Evolutionary conservation across 2,113 vertebrate genomes (phyloP).

Genomic region (Mirounga angustirostris): DNA sequence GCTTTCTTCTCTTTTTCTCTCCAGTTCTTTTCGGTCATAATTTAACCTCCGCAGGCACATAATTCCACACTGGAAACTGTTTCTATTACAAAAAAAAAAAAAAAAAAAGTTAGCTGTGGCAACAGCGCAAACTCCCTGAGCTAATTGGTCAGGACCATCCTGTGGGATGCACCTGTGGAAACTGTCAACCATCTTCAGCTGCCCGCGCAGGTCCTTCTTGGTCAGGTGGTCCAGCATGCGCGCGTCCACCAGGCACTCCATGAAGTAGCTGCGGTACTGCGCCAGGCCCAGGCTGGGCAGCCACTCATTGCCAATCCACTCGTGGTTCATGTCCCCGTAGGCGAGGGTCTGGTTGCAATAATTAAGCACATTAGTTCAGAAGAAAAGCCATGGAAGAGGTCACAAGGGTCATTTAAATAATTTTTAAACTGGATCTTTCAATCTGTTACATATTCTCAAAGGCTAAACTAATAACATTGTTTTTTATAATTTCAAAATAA

Average conservation of each 20-base stretch:
- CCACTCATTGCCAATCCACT: conserved; percentile 99
- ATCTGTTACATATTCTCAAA: background rate
- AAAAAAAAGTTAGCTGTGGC: background rate
- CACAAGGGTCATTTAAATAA: background rate
- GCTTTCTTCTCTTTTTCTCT: conserved; percentile 93
- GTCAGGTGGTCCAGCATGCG: conserved; percentile 99
- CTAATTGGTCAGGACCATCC: accelerated
- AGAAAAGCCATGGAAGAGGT: accelerated
- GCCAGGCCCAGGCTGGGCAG: conserved; percentile 96
- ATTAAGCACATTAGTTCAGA: background rate
- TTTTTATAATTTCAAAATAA: background rate
- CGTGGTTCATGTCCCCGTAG: conserved; percentile 99
- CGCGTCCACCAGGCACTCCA: conserved; percentile 99
- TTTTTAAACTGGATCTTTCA: background rate
- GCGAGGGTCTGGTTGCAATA: conserved; percentile 92
- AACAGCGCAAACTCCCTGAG: accelerated
- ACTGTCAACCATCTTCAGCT: conserved; percentile 99
- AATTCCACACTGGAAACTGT: conserved; percentile 99
- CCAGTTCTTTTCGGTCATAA: conserved; percentile 97
- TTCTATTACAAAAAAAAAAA: conserved; percentile 86
- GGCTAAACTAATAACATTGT: background rate
- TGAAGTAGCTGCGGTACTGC: conserved; percentile 99
- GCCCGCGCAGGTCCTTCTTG: conserved; percentile 97
- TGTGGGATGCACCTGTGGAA: conserved; percentile 93
- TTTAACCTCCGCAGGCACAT: conserved; percentile 97